Conservation (phyloP, 1,140 invertebrate species). For the Streblospio benedicti region DNA sequence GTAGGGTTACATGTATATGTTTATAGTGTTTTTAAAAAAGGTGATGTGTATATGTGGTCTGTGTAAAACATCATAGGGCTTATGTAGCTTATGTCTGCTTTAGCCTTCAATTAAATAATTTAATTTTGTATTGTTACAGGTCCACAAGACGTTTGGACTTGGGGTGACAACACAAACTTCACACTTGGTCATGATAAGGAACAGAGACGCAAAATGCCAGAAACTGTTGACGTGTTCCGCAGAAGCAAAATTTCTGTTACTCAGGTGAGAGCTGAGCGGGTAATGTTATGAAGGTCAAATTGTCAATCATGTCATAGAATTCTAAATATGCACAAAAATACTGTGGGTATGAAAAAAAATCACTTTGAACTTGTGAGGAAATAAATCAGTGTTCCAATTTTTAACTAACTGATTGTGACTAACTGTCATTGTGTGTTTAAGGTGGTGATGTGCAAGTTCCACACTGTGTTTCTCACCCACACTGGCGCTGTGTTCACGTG, state of each 20-base stretch:
- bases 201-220: constrained; percentile 46
- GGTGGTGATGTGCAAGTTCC: constrained; percentile 62
- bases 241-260: constrained; percentile 40
- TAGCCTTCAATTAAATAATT: no score
- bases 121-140: no score
- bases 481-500: constrained; percentile 57
- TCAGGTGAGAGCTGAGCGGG: no score
- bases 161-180: constrained; percentile 67
- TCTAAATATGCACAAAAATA: no score
- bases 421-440: constrained; percentile 18
- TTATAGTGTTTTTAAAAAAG: no score
- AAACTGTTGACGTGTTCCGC: constrained; percentile 53
- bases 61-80: no score
- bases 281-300: not conserved
- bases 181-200: constrained; percentile 56
- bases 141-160: constrained; percentile 51
- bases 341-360: no score
- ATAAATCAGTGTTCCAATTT: not conserved
- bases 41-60: no score
- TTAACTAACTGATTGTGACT: not conserved
- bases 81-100: no score
- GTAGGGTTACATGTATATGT: no score
- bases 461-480: constrained; percentile 58
- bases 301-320: not conserved
- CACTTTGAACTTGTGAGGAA: no score